Conservation (phyloP, 2,888 invertebrate species). For the Branchipolynoe longqiensis region DNA sequence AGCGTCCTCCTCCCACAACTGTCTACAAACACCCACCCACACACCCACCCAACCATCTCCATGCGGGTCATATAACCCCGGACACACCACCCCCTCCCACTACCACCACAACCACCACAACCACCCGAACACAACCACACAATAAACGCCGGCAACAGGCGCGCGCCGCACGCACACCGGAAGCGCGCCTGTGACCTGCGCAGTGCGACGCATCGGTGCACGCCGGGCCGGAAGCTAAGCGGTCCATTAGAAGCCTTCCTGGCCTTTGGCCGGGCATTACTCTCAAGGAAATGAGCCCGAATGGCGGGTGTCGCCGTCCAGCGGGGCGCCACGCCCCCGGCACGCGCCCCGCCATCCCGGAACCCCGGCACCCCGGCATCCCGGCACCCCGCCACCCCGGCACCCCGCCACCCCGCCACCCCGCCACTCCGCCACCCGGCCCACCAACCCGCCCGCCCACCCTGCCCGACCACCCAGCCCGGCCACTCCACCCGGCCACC, state of each 20-base stretch:
- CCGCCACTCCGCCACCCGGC: neutral
- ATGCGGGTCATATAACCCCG: too few relatives aligned
- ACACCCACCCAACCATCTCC: neutral
- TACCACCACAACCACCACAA: neutral
- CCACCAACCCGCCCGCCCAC: neutral
- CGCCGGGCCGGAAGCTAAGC: neutral
- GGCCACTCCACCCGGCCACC: too few relatives aligned
- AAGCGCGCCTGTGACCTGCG: neutral
- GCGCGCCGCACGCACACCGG: neutral
- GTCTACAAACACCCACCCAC: neutral
- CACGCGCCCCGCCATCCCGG: neutral
- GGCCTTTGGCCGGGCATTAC: conserved; percentile 8
- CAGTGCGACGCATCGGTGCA: conserved; percentile 12
- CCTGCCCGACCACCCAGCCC: too few relatives aligned
- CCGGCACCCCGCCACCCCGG: neutral
- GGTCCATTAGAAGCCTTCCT: conserved; percentile 24
- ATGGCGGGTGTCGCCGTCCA: neutral
- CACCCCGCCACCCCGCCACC: neutral
- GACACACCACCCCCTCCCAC: neutral
- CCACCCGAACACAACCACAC: neutral
- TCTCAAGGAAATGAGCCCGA: conserved; percentile 27
- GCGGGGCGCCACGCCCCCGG: conserved; percentile 8
- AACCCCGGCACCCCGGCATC: neutral
- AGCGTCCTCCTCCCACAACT: neutral
- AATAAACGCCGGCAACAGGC: too few relatives aligned